Percentiles rank a stretch among this genome's conserved stretches.
phyloP scores from a whole-genome alignment of 2,888 invertebrate genomes.

The Craniophora ligustri region DNA sequence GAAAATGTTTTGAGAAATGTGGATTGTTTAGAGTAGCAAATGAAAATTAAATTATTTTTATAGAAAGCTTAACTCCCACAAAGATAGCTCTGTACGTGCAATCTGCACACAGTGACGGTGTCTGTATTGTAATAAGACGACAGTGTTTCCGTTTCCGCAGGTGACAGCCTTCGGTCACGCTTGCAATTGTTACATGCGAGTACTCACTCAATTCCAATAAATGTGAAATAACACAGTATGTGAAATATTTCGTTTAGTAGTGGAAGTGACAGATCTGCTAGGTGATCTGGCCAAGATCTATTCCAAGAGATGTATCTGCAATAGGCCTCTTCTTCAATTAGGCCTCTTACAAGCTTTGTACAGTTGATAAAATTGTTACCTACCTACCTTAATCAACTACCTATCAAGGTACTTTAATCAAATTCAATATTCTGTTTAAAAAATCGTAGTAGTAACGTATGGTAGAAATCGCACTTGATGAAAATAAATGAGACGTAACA shows the following conservation, averaged over 20 bases:
- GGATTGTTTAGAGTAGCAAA: too few species aligned
- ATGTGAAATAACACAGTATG: too few species aligned
- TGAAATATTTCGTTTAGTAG: too few species aligned
- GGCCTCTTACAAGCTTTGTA: too few species aligned
- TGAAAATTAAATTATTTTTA: neutral
- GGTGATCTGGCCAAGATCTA: too few species aligned
- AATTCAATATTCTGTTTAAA: too few species aligned
- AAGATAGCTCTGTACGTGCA: neutral
- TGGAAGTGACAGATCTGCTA: too few species aligned
- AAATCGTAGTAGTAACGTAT: neutral
- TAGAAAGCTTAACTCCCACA: neutral
- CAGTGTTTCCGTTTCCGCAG: slow-evolving; percentile 48
- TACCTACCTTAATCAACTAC: neutral
- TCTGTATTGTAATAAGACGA: slow-evolving; percentile 24
- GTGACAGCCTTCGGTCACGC: slow-evolving; percentile 43
- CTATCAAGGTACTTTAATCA: too few species aligned
- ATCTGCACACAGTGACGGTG: neutral
- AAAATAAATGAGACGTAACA: neutral
- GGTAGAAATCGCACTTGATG: neutral
- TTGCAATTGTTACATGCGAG: slow-evolving; percentile 14
- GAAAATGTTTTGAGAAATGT: too few species aligned
- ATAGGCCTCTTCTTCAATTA: too few species aligned
- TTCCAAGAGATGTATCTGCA: too few species aligned
- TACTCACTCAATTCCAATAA: neutral
- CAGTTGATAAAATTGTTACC: too few species aligned